These are phyloP conservation scores for Addax nasomaculatus DNA, from an alignment of 2,113 vertebrate species.

Conservation along the genomic window DNA sequence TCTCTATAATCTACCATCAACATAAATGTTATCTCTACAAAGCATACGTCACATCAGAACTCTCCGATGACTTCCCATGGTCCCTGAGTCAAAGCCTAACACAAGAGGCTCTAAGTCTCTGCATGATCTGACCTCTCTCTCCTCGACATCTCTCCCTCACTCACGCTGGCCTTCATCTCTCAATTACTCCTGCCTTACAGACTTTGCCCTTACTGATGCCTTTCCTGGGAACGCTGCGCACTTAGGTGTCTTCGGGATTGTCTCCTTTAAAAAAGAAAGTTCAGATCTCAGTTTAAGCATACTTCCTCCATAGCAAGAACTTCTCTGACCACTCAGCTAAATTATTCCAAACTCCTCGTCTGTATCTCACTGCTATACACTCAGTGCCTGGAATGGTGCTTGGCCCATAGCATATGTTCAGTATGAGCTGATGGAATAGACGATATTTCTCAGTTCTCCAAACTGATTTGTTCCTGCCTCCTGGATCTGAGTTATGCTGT, in stretches of 20 bases:
- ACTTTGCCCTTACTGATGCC: background rate
- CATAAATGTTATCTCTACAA: background rate
- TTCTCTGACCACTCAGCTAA: background rate
- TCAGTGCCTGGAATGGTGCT: background rate
- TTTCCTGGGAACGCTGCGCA: background rate
- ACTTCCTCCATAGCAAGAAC: background rate
- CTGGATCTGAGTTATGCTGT: background rate
- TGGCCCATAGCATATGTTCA: background rate
- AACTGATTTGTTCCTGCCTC: background rate
- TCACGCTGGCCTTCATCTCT: background rate
- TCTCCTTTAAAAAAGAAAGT: background rate
- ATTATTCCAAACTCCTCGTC: background rate
- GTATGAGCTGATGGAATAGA: background rate
- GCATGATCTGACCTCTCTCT: background rate
- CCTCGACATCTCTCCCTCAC: background rate
- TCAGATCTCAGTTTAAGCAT: background rate
- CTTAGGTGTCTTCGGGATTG: background rate
- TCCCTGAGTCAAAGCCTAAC: background rate
- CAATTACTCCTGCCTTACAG: background rate
- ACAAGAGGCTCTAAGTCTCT: background rate
- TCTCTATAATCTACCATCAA: background rate
- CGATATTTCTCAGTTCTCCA: background rate
- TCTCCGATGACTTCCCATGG: background rate
- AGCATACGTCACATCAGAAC: background rate
- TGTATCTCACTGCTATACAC: background rate